Base-by-base conservation (phyloP, 2,888 invertebrate species). In the Cheilosia impressa region DNA sequence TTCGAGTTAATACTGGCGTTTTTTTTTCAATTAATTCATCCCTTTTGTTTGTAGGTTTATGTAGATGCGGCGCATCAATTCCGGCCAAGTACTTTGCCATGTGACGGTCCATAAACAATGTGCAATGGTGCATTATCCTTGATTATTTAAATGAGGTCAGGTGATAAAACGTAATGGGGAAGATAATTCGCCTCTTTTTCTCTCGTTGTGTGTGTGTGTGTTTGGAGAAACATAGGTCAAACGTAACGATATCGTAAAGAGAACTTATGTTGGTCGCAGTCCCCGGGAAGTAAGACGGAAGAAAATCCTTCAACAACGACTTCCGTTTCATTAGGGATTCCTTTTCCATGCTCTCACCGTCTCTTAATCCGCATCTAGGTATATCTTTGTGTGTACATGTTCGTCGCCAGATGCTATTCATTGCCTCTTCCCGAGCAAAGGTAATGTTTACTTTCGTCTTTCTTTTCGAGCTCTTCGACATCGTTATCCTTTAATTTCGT, bases 401-500 rank as follows among this genome's bases (percentile, higher is more conserved):
- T 78, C 60, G 72, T 63, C 72, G 60, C 79, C 83, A 84, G 83
- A 75, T 84, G 83, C 83, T 79, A 62, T 79, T 79, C 83, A 84
- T 79, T 65, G 83, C 78, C 66, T 24, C 31, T 58, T 15, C 1
- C 58, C 22, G 27, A 9, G 31, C 50, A 55, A 72, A 78, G 52
- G 75, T 52, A 69, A 38, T 63, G 79, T 83, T 83, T 78, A 73
- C 68, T 69, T 43, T 58, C 31, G 47, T 62, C 47, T 34, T 65
- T 38, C 10, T 71, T 71, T 53, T 65, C 24, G 15, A 52, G 53
- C 63, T 75, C 72, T 79, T 84, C 83, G 79, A 75, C 79, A 75
- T 75, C 73, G 79, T 84, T 84, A 84, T 84, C 83, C 83, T 75
- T 84, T 84, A 84, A 84, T 79, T 84, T 84, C 83, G 83, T 84